Evolutionary conservation across 2,113 vertebrate species (phyloP).

Genomic region (Centrocercus urophasianus): DNA sequence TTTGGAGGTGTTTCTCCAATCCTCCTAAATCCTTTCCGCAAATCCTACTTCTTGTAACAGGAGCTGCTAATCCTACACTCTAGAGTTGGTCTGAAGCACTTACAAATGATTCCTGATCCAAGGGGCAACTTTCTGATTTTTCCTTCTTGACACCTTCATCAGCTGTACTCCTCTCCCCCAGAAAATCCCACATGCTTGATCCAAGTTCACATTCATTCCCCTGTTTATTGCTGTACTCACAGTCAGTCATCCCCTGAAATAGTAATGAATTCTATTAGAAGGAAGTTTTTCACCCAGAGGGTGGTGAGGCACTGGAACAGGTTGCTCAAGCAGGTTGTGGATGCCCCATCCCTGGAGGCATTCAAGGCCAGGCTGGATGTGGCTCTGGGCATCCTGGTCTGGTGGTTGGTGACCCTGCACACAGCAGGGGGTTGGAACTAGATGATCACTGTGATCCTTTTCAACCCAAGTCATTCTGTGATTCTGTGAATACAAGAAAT

Average conservation of each 20-base stretch:
- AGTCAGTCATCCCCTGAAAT: not conserved
- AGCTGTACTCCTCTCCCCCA: too few relatives aligned
- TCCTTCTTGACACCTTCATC: not conserved
- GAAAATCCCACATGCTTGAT: accelerated
- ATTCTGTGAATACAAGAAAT: not conserved
- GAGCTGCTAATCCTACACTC: not conserved
- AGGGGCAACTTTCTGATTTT: not conserved
- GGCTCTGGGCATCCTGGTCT: too few relatives aligned
- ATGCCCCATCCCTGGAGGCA: too few relatives aligned
- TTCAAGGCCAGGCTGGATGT: too few relatives aligned
- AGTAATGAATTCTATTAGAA: not conserved
- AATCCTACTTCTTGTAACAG: not conserved
- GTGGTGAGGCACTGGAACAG: too few relatives aligned
- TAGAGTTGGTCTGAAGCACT: not conserved
- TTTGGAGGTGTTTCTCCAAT: not conserved
- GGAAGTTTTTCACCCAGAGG: too few relatives aligned
- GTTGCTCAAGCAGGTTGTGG: too few relatives aligned
- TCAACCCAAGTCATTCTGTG: too few relatives aligned
- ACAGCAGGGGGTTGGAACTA: too few relatives aligned
- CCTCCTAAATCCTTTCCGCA: not conserved
- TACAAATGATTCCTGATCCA: not conserved
- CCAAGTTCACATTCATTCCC: not conserved
- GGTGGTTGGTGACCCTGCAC: too few relatives aligned
- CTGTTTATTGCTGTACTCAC: not conserved
- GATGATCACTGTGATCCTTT: too few relatives aligned